These are phyloP conservation scores for Corythucha ciliata DNA, from an alignment of 2,888 invertebrate species.

Conservation along the genomic window DNA sequence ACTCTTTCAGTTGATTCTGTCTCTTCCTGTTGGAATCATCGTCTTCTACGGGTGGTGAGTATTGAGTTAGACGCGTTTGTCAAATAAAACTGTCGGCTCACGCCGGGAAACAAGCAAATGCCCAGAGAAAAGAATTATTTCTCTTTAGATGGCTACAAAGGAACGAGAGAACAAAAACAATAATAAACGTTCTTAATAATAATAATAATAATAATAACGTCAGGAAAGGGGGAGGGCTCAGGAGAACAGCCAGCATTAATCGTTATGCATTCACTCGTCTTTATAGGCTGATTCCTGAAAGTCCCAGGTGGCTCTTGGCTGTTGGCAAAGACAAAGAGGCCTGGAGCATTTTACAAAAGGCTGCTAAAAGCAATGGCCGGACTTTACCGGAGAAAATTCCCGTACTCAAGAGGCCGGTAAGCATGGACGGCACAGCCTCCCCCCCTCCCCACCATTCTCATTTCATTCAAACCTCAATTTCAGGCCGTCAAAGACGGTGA, in stretches of 20 bases:
- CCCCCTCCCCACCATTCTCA: not conserved
- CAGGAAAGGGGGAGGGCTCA: too few species aligned
- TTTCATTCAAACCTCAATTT: not conserved
- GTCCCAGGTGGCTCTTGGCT: conserved; percentile 67
- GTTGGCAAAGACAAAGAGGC: conserved; percentile 55
- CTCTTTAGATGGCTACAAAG: too few species aligned
- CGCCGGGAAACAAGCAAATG: too few species aligned
- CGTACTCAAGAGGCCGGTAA: conserved; percentile 20
- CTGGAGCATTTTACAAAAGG: conserved; percentile 51
- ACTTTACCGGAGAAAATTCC: conserved; percentile 28
- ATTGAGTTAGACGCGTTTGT: too few species aligned
- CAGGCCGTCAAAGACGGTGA: not conserved
- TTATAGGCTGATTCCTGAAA: conserved; percentile 59
- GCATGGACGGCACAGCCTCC: too few species aligned
- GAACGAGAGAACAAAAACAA: too few species aligned
- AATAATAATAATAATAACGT: too few species aligned
- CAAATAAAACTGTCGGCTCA: too few species aligned
- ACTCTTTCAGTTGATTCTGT: conserved; percentile 56
- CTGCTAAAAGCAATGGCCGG: conserved; percentile 47
- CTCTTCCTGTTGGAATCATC: conserved; percentile 52
- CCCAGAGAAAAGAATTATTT: too few species aligned
- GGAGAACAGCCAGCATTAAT: too few species aligned
- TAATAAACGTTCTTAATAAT: too few species aligned
- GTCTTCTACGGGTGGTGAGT: conserved; percentile 41
- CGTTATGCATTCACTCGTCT: not conserved